Percentiles rank a stretch among this genome's conserved stretches.
These are phyloP conservation scores for Clamator glandarius DNA, from an alignment of 2,797 vertebrate species.

Conservation along the genomic window DNA sequence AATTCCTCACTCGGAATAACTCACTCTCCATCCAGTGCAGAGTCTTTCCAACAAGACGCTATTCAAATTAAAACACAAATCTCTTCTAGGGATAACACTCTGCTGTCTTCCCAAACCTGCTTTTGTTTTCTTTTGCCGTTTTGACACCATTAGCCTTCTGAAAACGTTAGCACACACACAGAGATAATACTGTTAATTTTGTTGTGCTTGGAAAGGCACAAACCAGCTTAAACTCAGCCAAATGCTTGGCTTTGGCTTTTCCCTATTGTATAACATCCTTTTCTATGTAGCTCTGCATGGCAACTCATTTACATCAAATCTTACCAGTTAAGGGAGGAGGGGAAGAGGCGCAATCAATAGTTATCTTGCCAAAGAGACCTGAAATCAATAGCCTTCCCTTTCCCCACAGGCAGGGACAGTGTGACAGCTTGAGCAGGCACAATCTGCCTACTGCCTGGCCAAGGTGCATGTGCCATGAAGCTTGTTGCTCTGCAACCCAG, in stretches of 20 bases:
- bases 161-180: not conserved
- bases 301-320: conserved; percentile 27
- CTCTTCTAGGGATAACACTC: not conserved
- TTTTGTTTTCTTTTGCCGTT: not conserved
- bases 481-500: not conserved
- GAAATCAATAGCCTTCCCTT: not conserved
- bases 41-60: not conserved
- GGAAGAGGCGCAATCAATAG: not conserved
- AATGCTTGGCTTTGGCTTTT: conserved; percentile 48
- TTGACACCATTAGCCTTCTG: conserved; percentile 35
- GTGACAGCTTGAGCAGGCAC: fast-evolving
- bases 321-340: not conserved
- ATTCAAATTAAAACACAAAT: conserved; percentile 51
- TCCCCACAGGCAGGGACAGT: fast-evolving
- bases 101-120: not conserved
- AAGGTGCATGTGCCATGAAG: not conserved
- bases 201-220: not conserved
- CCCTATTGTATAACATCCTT: not conserved
- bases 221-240: conserved; percentile 15
- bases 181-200: conserved; percentile 52
- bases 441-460: not conserved
- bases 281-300: not conserved
- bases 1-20: not conserved
- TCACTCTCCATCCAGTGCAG: not conserved
- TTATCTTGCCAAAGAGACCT: not conserved